Evolutionary conservation across 1,140 invertebrate species (phyloP), one percentile per base, ranked within the genome.

Genomic region (Caerostris darwini): DNA sequence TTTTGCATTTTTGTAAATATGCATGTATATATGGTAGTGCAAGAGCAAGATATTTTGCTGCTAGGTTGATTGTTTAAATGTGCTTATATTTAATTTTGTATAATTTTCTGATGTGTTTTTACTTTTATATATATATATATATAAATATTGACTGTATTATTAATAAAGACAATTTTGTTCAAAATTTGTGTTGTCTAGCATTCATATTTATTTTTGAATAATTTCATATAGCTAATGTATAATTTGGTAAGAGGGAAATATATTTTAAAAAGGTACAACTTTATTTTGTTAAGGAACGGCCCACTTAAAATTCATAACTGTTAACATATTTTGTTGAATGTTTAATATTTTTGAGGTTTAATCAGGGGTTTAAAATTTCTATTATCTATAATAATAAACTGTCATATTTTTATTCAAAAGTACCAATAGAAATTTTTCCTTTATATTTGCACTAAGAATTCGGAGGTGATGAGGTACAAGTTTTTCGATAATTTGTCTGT

Each of bases 101-200:
- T 50, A 50, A 77, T 53, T 7, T 77, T 7, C 12, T 14, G 19
- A 64, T 77, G 12, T 50, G 67, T 77, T 77, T 77, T 77, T 12
- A 50, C 50, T 77, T 71, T 77, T 77, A 77, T 77, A 34, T 77
- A 50, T 77, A 77, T 77, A 34, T 77, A 77, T 77, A 34, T 77
- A 50, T 77, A 77, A 53, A 34, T 77, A 53, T 12, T 12, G 53
- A 50, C 34, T 34, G 34, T 34, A 34, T 77, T 77, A 34, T 77
- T 50, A 77, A 77, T 77, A 77, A 77, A 77, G 50, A 77, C 34
- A 64, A 50, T 77, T 77, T 71, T 71, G 34, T 61, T 61, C 59
- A 61, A 61, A 7, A 7, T 34, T 34, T 34, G 34, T 34, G 34
- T 59, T 59, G 58, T 59, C 58, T 10, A 59, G 3, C 6, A 3